A percentile compares a stretch with the other conserved stretches of the same genome.
Evolutionary conservation across 2,797 vertebrate species (phyloP).

Genomic region (Melanogrammus aeglefinus): DNA sequence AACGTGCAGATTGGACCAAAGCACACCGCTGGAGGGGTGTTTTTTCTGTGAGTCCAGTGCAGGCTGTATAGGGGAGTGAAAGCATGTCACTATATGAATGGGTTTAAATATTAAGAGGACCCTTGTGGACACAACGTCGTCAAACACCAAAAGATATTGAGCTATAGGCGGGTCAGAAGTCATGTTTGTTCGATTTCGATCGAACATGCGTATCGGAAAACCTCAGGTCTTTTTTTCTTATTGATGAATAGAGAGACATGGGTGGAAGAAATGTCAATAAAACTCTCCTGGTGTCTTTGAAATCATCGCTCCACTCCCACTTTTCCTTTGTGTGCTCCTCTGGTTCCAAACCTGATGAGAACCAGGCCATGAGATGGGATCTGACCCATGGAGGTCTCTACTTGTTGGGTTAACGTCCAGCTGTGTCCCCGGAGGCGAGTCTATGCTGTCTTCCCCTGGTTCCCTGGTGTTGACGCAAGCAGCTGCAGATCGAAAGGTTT

Average conservation of each 20-base stretch:
- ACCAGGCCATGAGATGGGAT: conserved; percentile 17
- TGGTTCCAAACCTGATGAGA: not conserved
- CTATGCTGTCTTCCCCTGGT: conserved; percentile 26
- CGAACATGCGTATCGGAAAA: not conserved
- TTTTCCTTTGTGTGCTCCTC: not conserved
- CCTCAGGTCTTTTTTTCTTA: not conserved
- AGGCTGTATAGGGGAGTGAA: not conserved
- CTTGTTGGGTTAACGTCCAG: conserved; percentile 66
- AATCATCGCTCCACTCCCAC: not conserved
- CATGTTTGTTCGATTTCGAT: not conserved
- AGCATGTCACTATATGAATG: not conserved
- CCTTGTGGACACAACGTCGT: too few relatives aligned
- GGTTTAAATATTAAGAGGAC: not conserved
- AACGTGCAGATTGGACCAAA: not conserved
- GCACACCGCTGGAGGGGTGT: not conserved
- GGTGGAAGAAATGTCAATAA: not conserved
- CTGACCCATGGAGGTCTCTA: conserved; percentile 41
- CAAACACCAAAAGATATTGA: not conserved
- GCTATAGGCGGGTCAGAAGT: not conserved
- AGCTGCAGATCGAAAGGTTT: conserved; percentile 44
- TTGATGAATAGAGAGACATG: not conserved
- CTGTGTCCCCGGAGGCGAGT: conserved; percentile 54
- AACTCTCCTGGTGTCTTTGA: not conserved
- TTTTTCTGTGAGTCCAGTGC: too few relatives aligned
- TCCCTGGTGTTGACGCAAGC: conserved; percentile 32